Base-by-base conservation (phyloP, 2,888 invertebrate genomes). In the Miltochrista miniata region DNA sequence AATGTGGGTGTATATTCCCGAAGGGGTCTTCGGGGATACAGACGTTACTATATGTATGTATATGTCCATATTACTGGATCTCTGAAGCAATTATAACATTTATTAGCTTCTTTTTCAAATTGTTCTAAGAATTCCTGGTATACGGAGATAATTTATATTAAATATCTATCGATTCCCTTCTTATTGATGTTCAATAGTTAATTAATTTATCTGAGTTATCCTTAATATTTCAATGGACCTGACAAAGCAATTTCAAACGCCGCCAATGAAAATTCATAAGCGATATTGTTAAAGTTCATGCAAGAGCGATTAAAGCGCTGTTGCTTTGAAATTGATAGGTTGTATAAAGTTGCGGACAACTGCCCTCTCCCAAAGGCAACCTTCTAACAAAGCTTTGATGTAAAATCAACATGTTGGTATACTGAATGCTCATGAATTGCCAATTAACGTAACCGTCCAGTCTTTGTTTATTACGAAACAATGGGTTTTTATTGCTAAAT, bases 351-450 rank as follows among this genome's bases (percentile, higher is more conserved):
- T 62, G 52, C 34, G 51, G 59, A 39, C 42, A 52, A 45, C 55
- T 60, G 34, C 48, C 46, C 46, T 46, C 45, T 45, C 7, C 46
- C 53, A 15, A 48, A 49, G 44, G 47, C 40, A 43, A 38, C 38
- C 15, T 47, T 41, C 42, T 42, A 58, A 65, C 67, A 66, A 59
- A 45, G 55, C 64, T 66, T 64, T 64, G 64, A 56, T 55, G 59
- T 64, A 59, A 66, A 56, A 64, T 61, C 50, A 64, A 66, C 64
- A 67, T 55, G 52, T 54, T 30, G 36, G 44, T 51, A 50, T 44
- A 44, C 49, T 31, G 31, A 53, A 52, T 48, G 33, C 44, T 61
- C 56, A 64, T 61, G 64, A 65, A 66, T 65, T 46, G 43, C 59
- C 64, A 65, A 65, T 66, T 61, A 66, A 43, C 29, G 41, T 31